phyloP scores from a whole-genome alignment of 2,797 vertebrate species.

The Acrossocheilus fasciatus region DNA sequence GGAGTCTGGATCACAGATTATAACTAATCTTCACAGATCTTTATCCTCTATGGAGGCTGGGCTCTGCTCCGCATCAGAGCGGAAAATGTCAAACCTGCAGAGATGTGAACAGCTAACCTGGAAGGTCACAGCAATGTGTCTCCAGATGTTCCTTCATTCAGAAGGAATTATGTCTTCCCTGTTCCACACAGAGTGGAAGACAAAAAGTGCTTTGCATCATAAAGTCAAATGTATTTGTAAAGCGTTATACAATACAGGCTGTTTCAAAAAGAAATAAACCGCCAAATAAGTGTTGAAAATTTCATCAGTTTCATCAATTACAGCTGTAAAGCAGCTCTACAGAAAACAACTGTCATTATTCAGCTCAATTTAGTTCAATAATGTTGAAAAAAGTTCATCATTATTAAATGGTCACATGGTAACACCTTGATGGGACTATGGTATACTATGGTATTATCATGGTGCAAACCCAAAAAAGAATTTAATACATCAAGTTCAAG shows the following conservation, averaged over 20 bases:
- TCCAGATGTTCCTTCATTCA: conserved; percentile 27
- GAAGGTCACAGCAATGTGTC: not conserved
- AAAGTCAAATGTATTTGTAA: not conserved
- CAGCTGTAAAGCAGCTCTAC: not conserved
- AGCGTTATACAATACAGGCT: not conserved
- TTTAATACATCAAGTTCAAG: not conserved
- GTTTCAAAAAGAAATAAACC: not conserved
- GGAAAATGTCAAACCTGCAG: not conserved
- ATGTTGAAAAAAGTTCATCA: not conserved
- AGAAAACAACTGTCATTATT: not conserved
- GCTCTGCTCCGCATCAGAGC: not conserved
- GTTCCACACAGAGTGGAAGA: not conserved
- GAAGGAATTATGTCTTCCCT: not conserved
- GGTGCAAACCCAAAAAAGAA: not conserved
- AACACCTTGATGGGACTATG: not conserved
- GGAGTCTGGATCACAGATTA: conserved; percentile 78
- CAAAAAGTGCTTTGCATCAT: not conserved
- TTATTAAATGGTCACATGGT: not conserved
- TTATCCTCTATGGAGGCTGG: conserved; percentile 69
- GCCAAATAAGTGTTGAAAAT: not conserved
- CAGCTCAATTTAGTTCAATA: not conserved
- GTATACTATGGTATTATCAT: not conserved
- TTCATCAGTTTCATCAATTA: not conserved
- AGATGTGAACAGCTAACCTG: conserved; percentile 8
- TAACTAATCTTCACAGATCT: conserved; percentile 80